Percentiles rank a stretch among this genome's conserved stretches.
These are phyloP conservation scores for Bugulina stolonifera DNA, from an alignment of 2,888 invertebrate species.

Conservation along the genomic window DNA sequence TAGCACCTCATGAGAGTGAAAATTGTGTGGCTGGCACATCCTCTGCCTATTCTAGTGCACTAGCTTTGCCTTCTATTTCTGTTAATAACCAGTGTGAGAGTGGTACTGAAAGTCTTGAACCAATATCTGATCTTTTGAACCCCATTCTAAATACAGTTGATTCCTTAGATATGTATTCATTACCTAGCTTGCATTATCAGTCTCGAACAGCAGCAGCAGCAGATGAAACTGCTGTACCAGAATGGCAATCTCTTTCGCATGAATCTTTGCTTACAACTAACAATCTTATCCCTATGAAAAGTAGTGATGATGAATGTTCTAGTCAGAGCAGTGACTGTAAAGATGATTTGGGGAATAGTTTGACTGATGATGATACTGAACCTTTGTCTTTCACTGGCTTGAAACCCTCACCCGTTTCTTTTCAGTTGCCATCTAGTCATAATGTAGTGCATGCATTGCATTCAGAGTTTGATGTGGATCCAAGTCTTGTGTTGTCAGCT, in stretches of 20 bases:
- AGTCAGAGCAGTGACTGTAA: background rate
- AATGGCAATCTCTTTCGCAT: constrained; percentile 24
- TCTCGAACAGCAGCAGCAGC: background rate
- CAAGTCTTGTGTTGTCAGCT: background rate
- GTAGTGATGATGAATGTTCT: background rate
- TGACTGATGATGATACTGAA: background rate
- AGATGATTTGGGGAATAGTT: background rate
- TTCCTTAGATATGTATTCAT: constrained; percentile 10
- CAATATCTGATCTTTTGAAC: constrained; percentile 62
- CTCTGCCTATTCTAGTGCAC: background rate
- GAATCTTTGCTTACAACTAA: constrained; percentile 25
- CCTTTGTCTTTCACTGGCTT: constrained; percentile 6
- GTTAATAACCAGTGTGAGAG: background rate
- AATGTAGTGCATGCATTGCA: constrained; percentile 18
- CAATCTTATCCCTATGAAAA: constrained; percentile 10
- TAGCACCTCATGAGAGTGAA: background rate
- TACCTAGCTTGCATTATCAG: background rate
- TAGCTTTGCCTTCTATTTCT: background rate
- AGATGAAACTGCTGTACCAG: background rate
- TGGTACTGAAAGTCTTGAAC: constrained; percentile 56
- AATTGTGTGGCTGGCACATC: background rate
- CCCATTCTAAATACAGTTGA: constrained; percentile 31
- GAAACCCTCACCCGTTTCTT: constrained; percentile 19
- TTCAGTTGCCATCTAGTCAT: constrained; percentile 24
- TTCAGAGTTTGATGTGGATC: constrained; percentile 22